A percentile compares a stretch with the other conserved stretches of the same genome.
Conservation (phyloP, 64 coral and sea anemone species). For the Montipora foliosa region DNA sequence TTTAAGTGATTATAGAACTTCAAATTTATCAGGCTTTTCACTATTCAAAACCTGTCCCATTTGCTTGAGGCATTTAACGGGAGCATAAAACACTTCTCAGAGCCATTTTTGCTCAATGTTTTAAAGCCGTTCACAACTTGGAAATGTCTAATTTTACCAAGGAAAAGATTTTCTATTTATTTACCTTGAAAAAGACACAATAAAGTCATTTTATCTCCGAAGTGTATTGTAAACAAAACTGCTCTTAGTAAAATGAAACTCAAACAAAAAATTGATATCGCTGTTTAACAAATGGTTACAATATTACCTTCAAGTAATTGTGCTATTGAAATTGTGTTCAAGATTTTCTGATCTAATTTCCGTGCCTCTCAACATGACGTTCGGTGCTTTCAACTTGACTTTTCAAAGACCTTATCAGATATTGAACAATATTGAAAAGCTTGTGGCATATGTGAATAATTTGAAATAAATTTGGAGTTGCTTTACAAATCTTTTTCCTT, state of each 20-base stretch:
- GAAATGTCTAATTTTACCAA: constrained; percentile 67
- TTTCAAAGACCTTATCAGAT: constrained; percentile 85
- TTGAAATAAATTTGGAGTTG: constrained; percentile 59
- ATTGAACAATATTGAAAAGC: constrained; percentile 55
- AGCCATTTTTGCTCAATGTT: neutral
- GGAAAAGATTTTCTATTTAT: constrained; percentile 61
- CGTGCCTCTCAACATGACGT: constrained; percentile 77
- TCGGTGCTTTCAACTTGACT: constrained; percentile 76
- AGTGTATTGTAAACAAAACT: constrained; percentile 90
- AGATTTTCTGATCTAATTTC: constrained; percentile 80
- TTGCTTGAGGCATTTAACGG: neutral
- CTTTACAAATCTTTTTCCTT: constrained; percentile 78
- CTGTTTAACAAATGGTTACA: constrained; percentile 95
- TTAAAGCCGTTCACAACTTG: neutral
- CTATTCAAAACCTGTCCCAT: neutral
- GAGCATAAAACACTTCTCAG: neutral
- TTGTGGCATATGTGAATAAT: constrained; percentile 80
- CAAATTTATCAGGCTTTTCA: neutral
- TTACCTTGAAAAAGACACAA: constrained; percentile 74
- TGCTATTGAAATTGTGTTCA: constrained; percentile 81
- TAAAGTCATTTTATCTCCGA: constrained; percentile 87
- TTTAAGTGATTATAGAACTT: neutral
- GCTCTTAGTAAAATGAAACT: constrained; percentile 94
- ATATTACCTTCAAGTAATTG: constrained; percentile 83
- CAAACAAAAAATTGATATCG: constrained; percentile 85